These are phyloP conservation scores for Altica lythri DNA, from an alignment of 2,888 invertebrate genomes.

Conservation along the genomic window DNA sequence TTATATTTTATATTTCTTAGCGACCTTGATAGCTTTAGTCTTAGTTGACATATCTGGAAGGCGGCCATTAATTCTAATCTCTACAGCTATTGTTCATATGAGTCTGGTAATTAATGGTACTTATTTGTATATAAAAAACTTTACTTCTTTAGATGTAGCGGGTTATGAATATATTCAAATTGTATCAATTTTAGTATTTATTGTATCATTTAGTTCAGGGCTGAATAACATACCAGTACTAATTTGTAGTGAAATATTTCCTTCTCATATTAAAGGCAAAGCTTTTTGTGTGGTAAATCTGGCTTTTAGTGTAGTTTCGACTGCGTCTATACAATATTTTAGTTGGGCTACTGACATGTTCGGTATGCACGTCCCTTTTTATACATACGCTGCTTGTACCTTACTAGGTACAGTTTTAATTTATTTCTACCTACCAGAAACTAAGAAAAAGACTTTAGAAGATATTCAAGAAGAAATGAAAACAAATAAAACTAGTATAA, in stretches of 20 bases:
- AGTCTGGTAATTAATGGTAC: slow-evolving; percentile 57
- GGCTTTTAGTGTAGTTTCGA: slow-evolving; percentile 9
- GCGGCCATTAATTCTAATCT: slow-evolving; percentile 65
- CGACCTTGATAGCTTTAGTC: slow-evolving; percentile 49
- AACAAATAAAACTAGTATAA: not conserved
- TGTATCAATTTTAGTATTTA: slow-evolving; percentile 41
- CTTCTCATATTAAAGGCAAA: slow-evolving; percentile 64
- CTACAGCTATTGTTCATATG: slow-evolving; percentile 52
- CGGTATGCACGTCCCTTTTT: slow-evolving; percentile 68
- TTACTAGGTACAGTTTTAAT: slow-evolving; percentile 67
- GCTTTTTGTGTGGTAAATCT: slow-evolving; percentile 52
- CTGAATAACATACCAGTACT: slow-evolving; percentile 76
- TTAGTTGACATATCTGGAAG: slow-evolving; percentile 67
- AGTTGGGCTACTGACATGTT: slow-evolving; percentile 45
- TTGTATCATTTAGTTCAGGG: slow-evolving; percentile 64
- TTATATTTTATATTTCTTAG: slow-evolving; percentile 12
- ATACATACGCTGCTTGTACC: slow-evolving; percentile 68
- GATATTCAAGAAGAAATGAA: slow-evolving; percentile 54
- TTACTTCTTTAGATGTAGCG: slow-evolving; percentile 39
- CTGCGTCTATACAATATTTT: slow-evolving; percentile 19
- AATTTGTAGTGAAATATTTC: slow-evolving; percentile 70
- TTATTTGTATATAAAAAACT: slow-evolving; percentile 54
- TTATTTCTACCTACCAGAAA: slow-evolving; percentile 70
- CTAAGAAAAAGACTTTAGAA: slow-evolving; percentile 62
- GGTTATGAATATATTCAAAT: slow-evolving; percentile 43